Conservation (phyloP, 2,888 invertebrate species). For the Drosophila mimica region DNA sequence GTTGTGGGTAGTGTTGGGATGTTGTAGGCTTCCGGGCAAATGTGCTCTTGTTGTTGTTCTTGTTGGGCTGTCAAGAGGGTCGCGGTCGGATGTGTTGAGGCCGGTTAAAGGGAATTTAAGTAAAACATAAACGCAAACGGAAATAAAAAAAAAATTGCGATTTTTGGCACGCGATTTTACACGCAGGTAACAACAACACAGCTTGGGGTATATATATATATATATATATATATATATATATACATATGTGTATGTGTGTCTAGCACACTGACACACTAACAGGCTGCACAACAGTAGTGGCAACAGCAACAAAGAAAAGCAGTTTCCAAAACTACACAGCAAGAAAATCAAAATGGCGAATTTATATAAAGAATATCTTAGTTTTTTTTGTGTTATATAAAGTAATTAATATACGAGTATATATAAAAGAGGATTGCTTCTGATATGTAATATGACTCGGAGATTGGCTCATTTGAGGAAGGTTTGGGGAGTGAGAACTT, state of each 20-base stretch:
- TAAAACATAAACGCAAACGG: conserved; percentile 80
- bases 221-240: not conserved
- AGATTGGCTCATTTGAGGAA: not conserved
- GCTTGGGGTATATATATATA: not conserved
- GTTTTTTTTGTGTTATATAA: not conserved
- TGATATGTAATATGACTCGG: not conserved
- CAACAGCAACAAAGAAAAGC: conserved; percentile 23
- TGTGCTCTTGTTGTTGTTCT: not conserved
- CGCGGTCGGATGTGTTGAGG: conserved; percentile 75
- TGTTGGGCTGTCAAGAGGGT: conserved; percentile 19
- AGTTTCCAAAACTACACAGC: not conserved
- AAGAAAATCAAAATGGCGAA: not conserved
- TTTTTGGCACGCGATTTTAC: conserved; percentile 63
- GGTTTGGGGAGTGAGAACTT: not conserved
- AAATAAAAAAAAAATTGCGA: conserved; percentile 68
- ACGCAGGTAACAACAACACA: conserved; percentile 48
- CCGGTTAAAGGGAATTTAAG: conserved; percentile 77
- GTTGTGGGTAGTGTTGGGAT: not conserved
- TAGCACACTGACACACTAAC: conserved; percentile 62
- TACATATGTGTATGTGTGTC: conserved; percentile 26
- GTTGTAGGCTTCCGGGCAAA: conserved; percentile 36
- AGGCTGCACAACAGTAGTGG: conserved; percentile 30
- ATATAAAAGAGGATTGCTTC: not conserved
- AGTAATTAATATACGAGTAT: not conserved
- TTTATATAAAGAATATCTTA: not conserved